phyloP scores from a whole-genome alignment of 2,113 vertebrate genomes.

The Oxyura jamaicensis region DNA sequence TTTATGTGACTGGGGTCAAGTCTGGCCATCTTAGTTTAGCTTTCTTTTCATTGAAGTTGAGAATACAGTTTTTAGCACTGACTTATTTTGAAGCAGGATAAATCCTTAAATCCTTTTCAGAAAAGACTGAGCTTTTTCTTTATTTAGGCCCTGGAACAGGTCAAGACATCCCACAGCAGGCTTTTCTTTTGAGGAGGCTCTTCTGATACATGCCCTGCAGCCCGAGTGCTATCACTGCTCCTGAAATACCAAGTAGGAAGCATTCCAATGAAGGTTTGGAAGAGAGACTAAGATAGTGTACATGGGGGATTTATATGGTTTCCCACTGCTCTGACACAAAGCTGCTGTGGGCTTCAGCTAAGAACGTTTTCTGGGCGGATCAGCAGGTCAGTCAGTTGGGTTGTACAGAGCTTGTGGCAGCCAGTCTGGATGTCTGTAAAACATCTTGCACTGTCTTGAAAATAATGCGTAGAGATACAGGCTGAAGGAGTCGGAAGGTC shows the following conservation, averaged over 20 bases:
- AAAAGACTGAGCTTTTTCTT: neutral
- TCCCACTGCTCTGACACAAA: neutral
- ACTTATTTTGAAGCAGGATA: neutral
- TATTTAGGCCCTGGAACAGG: neutral
- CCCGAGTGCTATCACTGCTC: neutral
- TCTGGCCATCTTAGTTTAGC: neutral
- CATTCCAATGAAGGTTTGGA: neutral
- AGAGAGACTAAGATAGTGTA: neutral
- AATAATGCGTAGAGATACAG: neutral
- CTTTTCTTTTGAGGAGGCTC: neutral
- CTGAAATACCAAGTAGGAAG: neutral
- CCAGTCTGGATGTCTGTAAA: neutral
- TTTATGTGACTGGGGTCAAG: neutral
- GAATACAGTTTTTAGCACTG: neutral
- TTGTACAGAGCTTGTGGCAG: neutral
- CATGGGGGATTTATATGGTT: fast-evolving
- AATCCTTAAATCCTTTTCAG: neutral
- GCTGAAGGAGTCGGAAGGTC: neutral
- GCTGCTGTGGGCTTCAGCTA: neutral
- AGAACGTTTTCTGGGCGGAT: neutral
- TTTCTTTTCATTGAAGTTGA: neutral
- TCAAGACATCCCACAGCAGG: neutral
- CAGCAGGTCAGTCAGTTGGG: neutral
- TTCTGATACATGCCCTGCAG: neutral
- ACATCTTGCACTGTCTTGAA: neutral